A percentile compares a stretch with the other conserved stretches of the same genome.
Evolutionary conservation across 2,888 invertebrate species (phyloP).

Genomic region (Pterobdella sp.): DNA sequence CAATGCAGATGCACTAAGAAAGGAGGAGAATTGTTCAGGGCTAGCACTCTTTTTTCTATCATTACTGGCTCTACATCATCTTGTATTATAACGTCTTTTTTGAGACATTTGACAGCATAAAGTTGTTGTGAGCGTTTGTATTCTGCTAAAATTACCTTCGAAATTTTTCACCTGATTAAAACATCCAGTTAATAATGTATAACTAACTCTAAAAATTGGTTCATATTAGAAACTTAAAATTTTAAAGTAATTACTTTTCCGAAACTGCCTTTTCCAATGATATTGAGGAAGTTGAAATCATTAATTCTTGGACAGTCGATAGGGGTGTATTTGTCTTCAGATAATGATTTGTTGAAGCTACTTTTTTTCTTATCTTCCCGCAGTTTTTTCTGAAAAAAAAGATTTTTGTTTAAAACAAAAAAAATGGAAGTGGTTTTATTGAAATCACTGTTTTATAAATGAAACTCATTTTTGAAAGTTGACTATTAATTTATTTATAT

Average conservation of each 20-base stretch:
- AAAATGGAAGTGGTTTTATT: no score
- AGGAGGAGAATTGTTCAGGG: constrained; percentile 87
- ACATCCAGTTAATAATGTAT: no score
- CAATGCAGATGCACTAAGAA: constrained; percentile 97
- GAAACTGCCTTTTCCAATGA: constrained; percentile 90
- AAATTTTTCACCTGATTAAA: no score
- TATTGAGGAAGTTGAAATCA: constrained; percentile 98
- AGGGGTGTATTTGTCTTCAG: not conserved
- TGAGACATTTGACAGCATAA: constrained; percentile 96
- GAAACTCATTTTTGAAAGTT: no score
- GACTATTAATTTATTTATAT: no score
- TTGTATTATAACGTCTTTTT: constrained; percentile 99
- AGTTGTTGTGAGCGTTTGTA: constrained; percentile 93
- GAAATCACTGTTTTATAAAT: no score
- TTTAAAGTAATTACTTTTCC: constrained; percentile 79
- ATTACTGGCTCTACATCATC: constrained; percentile 96
- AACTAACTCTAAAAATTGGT: no score
- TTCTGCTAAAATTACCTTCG: constrained; percentile 89
- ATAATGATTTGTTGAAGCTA: not conserved
- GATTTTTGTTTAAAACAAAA: no score
- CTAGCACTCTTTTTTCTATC: constrained; percentile 96
- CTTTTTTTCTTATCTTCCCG: not conserved
- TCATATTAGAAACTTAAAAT: no score
- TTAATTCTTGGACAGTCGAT: constrained; percentile 61
- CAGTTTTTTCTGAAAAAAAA: not conserved